Conservation (phyloP, 2,797 vertebrate genomes). For the Sphenodon punctatus region DNA sequence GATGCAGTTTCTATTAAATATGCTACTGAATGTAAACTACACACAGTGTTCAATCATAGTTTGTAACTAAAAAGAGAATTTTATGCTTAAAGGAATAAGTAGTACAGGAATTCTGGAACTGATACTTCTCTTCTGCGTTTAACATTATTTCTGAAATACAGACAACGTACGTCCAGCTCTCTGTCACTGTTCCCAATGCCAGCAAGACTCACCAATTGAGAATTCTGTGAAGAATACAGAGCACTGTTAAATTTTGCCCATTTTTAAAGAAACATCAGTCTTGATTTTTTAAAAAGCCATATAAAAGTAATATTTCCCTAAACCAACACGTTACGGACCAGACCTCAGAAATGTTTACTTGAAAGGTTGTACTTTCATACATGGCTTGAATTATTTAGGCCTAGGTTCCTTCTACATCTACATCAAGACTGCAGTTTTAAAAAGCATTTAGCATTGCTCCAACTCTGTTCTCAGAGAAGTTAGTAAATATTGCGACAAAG, state of each 20-base stretch:
- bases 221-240: background rate
- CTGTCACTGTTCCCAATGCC: slow-evolving; percentile 14
- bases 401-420: background rate
- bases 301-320: background rate
- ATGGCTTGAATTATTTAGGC: background rate
- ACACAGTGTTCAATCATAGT: too few relatives aligned
- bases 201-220: background rate
- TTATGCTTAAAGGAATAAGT: background rate
- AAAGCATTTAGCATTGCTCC: background rate
- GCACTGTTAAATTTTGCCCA: too few relatives aligned
- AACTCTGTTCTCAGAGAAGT: background rate
- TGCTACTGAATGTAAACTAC: too few relatives aligned
- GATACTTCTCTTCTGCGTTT: background rate
- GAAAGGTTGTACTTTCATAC: background rate
- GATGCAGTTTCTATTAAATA: too few relatives aligned
- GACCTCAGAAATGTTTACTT: background rate
- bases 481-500: too few relatives aligned
- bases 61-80: too few relatives aligned
- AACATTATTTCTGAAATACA: background rate
- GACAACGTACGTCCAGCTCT: background rate
- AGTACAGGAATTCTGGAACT: background rate
- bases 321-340: background rate
- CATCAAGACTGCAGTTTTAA: background rate
- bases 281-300: background rate
- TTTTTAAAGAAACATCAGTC: too few relatives aligned